Evolutionary conservation across 2,113 vertebrate species (phyloP), one percentile per base, ranked within the genome.

Genomic region (Sander vitreus): DNA sequence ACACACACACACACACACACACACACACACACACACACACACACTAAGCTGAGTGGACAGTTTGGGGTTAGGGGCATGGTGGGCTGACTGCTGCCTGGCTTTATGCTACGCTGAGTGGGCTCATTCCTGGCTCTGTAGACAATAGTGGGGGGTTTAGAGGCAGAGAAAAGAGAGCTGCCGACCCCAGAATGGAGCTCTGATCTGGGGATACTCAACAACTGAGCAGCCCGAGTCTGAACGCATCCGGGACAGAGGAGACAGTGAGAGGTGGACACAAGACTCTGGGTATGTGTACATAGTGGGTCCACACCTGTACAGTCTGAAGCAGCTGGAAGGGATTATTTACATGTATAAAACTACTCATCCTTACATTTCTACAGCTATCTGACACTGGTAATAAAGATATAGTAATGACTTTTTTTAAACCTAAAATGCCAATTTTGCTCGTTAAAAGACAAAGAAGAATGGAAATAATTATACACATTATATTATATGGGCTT

Each of bases 61-160:
- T 95, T 95, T 95, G 85, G 87, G 74, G 86, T 78, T 74, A 80
- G 92, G 87, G 79, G 89, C 78, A 85, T 36, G 84, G 83, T 89
- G 90, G 89, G 76, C 90, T 89, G 93, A 91, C 91, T 74, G 87
- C 84, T 80, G 89, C 76, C 88, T 55, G 93, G 93, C 93, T 94
- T 95, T 94, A 90, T 66, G 85, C 90, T 81, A 69, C 87, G 95
- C 94, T 96, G 94, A 96, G 93, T 92, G 93, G 80, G 92, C 95
- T 95, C 93, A 95, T 95, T 96, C 95, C 92, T 89, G 88, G 87
- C 84, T 92, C 86, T 81, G 87, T 33, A 83, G 75, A 96, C 94
- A 95, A 95, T 94, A 89, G 77, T 58, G 85, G 74, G 80, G 92
- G 93, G 87, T 95, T 95, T 95, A 93, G 81, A 79, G 75, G 87